A percentile compares a stretch with the other conserved stretches of the same genome.
Evolutionary conservation across 2,113 vertebrate genomes (phyloP).

Genomic region (Agapornis roseicollis): DNA sequence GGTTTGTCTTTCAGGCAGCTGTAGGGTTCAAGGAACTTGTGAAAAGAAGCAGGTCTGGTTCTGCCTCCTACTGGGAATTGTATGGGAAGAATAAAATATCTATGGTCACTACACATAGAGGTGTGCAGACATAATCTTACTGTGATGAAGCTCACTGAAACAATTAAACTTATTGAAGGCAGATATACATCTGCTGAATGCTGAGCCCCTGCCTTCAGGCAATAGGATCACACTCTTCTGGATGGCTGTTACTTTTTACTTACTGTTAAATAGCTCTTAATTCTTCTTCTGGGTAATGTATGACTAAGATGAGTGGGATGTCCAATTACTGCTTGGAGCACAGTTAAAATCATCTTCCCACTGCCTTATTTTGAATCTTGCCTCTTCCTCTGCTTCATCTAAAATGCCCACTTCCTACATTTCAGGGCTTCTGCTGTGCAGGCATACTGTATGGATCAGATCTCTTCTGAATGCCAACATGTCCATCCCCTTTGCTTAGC

Average conservation of each 20-base stretch:
- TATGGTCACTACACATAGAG: too few species aligned
- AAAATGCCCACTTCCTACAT: neutral
- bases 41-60: neutral
- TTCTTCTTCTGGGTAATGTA: neutral
- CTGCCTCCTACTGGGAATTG: neutral
- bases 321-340: neutral
- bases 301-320: neutral
- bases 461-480: neutral
- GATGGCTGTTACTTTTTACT: neutral
- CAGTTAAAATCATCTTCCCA: neutral
- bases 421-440: neutral
- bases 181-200: neutral
- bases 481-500: neutral
- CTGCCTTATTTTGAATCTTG: neutral
- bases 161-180: neutral
- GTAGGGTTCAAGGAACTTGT: neutral
- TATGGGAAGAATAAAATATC: neutral
- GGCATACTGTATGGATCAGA: neutral
- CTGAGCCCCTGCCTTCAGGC: neutral
- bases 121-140: neutral
- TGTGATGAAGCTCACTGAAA: neutral
- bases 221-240: neutral
- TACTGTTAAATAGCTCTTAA: neutral
- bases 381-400: neutral
- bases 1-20: neutral